Conservation (phyloP, 2,113 vertebrate genomes). For the Furnarius figulus region DNA sequence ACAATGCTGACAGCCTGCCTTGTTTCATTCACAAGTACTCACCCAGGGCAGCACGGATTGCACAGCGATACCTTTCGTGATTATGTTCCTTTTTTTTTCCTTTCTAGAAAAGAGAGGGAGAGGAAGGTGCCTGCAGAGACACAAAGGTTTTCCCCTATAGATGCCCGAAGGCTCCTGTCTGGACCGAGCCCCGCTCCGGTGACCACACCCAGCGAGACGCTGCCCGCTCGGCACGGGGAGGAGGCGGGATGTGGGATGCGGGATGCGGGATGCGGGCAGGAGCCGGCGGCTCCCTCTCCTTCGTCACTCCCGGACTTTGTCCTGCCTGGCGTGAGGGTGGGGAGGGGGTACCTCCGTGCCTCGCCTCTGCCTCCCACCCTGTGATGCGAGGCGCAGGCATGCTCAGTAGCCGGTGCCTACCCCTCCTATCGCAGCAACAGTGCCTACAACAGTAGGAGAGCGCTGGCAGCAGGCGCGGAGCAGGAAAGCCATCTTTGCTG, state of each 20-base stretch:
- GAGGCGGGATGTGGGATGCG: not conserved
- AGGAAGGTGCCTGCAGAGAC: accelerated
- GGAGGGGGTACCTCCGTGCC: not conserved
- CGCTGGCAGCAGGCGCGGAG: slow-evolving; percentile 23
- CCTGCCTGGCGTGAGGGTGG: not conserved
- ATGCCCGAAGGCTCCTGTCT: not conserved
- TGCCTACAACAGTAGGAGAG: slow-evolving; percentile 7
- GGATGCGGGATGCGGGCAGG: not conserved
- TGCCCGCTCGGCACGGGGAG: not conserved
- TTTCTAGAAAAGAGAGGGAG: not conserved
- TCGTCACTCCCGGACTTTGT: not conserved
- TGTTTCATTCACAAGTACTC: not conserved
- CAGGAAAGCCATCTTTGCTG: slow-evolving; percentile 64
- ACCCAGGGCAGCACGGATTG: not conserved
- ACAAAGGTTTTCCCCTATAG: accelerated
- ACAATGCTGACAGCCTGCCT: not conserved
- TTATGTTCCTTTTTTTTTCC: too few species aligned
- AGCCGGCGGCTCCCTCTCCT: accelerated
- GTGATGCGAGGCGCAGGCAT: slow-evolving; percentile 56
- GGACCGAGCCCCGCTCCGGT: accelerated
- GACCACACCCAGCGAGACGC: not conserved
- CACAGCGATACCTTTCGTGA: not conserved
- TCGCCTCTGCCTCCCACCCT: not conserved
- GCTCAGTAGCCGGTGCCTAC: slow-evolving; percentile 63
- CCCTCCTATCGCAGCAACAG: slow-evolving; percentile 44